Base-by-base conservation (phyloP, 1,140 invertebrate species). In the Drosophila kepulauana region DNA sequence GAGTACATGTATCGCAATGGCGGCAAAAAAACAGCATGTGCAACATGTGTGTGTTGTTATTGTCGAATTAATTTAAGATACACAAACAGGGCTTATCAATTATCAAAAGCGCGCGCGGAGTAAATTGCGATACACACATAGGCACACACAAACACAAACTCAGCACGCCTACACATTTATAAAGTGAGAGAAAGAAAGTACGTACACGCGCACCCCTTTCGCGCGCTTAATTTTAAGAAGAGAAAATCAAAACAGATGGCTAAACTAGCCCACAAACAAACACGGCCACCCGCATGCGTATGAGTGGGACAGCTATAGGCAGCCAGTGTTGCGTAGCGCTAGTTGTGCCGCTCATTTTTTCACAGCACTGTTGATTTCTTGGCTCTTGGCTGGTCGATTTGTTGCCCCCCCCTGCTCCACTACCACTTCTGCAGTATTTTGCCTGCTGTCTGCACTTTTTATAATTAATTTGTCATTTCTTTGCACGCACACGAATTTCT, bases 171-270 rank as follows among this genome's bases (percentile, higher is more conserved):
- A 59, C 52, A 41, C 52, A 57, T 13, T 41, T 45, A 13, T 11
- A 10, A 11, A 20, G 30, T 38, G 54, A 59, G 49, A 74, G 85
- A 81, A 86, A 89, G 84, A 84, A 88, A 88, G 85, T 89, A 84
- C 85, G 85, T 89, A 84, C 85, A 88, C 84, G 84, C 82, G 84
- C 84, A 87, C 80, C 84, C 82, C 84, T 87, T 87, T 87, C 73
- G 84, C 84, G 84, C 84, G 84, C 84, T 88, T 88, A 88, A 84
- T 70, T 88, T 89, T 57, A 88, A 74, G 84, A 87, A 87, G 84
- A 84, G 85, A 88, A 88, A 88, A 88, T 78, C 84, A 88, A 88
- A 88, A 88, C 84, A 88, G 84, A 88, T 87, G 72, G 49, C 78
- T 70, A 73, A 76, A 73, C 62, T 70, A 70, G 59, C 62, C 69